Evolutionary conservation across 2,888 invertebrate genomes (phyloP).

Genomic region (Philonicus albiceps): DNA sequence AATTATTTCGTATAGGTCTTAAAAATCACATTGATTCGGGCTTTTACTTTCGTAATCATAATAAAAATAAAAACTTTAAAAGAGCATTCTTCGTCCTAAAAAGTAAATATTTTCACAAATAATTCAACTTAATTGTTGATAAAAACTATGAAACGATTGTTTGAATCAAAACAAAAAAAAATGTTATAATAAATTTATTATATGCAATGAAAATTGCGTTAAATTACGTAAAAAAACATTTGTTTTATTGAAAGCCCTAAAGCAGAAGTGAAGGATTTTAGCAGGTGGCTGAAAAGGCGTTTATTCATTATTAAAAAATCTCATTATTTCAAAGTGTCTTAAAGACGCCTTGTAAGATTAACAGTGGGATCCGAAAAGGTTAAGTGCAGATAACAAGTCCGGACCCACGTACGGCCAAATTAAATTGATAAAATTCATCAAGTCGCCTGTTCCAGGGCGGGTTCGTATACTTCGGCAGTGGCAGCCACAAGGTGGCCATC

Average conservation of each 20-base stretch:
- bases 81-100: too few relatives aligned
- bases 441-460: slow-evolving; percentile 17
- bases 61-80: too few relatives aligned
- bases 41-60: too few relatives aligned
- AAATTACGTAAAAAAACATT: neutral
- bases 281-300: neutral
- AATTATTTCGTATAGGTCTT: too few relatives aligned
- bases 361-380: slow-evolving; percentile 33
- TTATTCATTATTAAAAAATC: neutral
- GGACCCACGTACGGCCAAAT: slow-evolving; percentile 46
- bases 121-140: too few relatives aligned
- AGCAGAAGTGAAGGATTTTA: neutral
- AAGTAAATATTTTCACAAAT: too few relatives aligned
- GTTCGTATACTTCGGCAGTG: neutral
- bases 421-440: slow-evolving; percentile 49
- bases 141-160: too few relatives aligned
- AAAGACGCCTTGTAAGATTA: slow-evolving; percentile 20
- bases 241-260: neutral
- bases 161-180: too few relatives aligned
- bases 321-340: slow-evolving; percentile 34
- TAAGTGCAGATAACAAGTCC: neutral
- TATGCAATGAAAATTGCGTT: neutral
- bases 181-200: too few relatives aligned
- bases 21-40: too few relatives aligned
- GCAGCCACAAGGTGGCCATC: slow-evolving; percentile 26